phyloP scores from a whole-genome alignment of 1,140 invertebrate genomes.

The Paraescarpia echinospica region DNA sequence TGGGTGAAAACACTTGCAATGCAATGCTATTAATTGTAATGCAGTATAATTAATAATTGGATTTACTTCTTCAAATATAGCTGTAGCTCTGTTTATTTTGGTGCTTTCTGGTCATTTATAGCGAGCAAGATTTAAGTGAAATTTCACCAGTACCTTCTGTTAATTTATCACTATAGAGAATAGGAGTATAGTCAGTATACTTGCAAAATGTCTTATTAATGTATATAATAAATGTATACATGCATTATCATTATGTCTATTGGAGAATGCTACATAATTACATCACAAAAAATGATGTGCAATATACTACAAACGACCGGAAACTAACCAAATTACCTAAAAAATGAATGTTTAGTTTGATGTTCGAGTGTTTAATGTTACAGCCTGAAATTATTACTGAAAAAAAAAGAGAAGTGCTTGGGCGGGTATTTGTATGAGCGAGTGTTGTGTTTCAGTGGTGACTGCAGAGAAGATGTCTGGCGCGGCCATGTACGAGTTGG shows the following conservation, averaged over 20 bases:
- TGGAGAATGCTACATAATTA: neutral
- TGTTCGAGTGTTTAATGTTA: neutral
- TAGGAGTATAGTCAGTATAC: neutral
- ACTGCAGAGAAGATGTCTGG: conserved; percentile 99
- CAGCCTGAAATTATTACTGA: neutral
- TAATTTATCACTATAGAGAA: no score
- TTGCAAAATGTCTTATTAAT: neutral
- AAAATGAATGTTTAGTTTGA: neutral
- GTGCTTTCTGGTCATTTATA: no score
- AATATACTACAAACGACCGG: neutral
- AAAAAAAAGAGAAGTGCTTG: neutral
- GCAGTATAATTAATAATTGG: no score
- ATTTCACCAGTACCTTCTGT: no score
- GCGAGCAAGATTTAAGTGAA: no score
- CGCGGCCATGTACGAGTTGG: conserved; percentile 99
- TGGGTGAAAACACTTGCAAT: neutral
- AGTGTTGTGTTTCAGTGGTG: conserved; percentile 74
- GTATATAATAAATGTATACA: no score
- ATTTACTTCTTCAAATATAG: no score
- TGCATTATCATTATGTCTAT: neutral
- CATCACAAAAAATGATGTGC: no score
- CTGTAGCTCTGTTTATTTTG: no score
- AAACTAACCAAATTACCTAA: neutral
- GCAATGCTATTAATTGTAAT: neutral
- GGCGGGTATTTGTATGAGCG: neutral